These are phyloP conservation scores for Casuarius casuarius DNA, from an alignment of 2,113 vertebrate species.

Conservation along the genomic window DNA sequence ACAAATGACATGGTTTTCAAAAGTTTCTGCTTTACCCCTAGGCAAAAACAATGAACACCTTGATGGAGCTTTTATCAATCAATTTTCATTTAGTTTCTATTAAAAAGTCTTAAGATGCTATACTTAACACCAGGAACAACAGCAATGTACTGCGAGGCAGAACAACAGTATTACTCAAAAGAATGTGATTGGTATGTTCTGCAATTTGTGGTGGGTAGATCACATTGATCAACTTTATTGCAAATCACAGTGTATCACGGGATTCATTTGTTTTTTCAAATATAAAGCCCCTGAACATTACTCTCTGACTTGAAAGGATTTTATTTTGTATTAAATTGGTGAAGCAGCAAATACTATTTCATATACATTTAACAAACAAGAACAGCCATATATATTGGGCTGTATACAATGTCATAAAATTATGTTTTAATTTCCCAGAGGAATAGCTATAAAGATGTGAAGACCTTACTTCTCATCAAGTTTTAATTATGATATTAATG, in stretches of 20 bases:
- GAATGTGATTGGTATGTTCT: slow-evolving; percentile 11
- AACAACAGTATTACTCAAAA: slow-evolving; percentile 51
- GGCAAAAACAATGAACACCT: slow-evolving; percentile 65
- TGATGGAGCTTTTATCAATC: slow-evolving; percentile 68
- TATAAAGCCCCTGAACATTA: slow-evolving; percentile 32
- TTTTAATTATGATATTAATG: background rate
- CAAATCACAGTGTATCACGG: slow-evolving; percentile 33
- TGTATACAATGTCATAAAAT: background rate
- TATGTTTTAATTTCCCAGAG: background rate
- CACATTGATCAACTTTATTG: slow-evolving; percentile 62
- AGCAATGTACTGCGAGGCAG: slow-evolving; percentile 38
- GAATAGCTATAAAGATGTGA: background rate
- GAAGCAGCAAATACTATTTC: background rate
- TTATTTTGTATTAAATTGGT: slow-evolving; percentile 4
- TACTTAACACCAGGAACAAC: slow-evolving; percentile 32
- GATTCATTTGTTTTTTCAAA: slow-evolving; percentile 39
- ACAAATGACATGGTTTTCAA: slow-evolving; percentile 16
- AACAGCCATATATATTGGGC: background rate
- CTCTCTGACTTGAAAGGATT: slow-evolving; percentile 19
- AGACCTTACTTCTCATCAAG: background rate
- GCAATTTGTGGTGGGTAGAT: slow-evolving; percentile 40
- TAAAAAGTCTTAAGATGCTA: slow-evolving; percentile 50
- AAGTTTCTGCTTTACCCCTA: slow-evolving; percentile 45
- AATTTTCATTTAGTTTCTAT: slow-evolving; percentile 70
- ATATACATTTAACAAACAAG: background rate